Conservation (phyloP, 2,888 invertebrate genomes). For the Germaria angustata region DNA sequence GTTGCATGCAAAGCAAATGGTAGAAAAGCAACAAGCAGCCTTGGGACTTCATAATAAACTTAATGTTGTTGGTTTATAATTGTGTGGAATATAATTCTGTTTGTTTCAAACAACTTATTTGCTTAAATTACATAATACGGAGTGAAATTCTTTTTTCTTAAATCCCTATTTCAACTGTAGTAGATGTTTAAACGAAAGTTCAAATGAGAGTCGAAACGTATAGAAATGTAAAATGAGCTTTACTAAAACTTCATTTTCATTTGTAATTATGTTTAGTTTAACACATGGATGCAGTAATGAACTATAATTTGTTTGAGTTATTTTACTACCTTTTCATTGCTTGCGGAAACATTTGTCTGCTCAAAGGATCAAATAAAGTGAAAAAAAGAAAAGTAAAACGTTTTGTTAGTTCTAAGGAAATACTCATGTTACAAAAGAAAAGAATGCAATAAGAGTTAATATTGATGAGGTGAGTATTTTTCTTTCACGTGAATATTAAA, state of each 20-base stretch:
- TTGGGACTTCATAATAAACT: conserved; percentile 40
- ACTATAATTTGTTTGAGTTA: conserved; percentile 15
- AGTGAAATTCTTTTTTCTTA: neutral
- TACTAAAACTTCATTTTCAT: conserved; percentile 46
- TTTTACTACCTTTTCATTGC: neutral
- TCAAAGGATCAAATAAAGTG: neutral
- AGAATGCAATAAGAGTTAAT: conserved; percentile 16
- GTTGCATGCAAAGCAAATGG: neutral
- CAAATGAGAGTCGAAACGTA: neutral
- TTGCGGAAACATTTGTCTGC: neutral
- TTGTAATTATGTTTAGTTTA: conserved; percentile 60
- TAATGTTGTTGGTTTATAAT: conserved; percentile 46
- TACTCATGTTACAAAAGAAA: neutral
- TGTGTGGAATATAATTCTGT: conserved; percentile 48
- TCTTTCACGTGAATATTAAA: too few relatives aligned
- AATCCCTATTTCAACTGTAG: neutral
- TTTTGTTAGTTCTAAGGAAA: conserved; percentile 37
- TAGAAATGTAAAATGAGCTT: conserved; percentile 35
- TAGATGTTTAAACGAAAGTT: neutral
- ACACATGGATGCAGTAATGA: conserved; percentile 58
- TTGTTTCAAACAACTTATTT: conserved; percentile 55
- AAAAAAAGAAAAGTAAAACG: neutral
- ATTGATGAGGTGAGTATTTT: neutral
- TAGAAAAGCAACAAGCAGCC: neutral
- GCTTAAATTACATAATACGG: conserved; percentile 26